A percentile compares a stretch with the other conserved stretches of the same genome.
Conservation (phyloP, 2,113 vertebrate species). For the Pelecanoides urinatrix region DNA sequence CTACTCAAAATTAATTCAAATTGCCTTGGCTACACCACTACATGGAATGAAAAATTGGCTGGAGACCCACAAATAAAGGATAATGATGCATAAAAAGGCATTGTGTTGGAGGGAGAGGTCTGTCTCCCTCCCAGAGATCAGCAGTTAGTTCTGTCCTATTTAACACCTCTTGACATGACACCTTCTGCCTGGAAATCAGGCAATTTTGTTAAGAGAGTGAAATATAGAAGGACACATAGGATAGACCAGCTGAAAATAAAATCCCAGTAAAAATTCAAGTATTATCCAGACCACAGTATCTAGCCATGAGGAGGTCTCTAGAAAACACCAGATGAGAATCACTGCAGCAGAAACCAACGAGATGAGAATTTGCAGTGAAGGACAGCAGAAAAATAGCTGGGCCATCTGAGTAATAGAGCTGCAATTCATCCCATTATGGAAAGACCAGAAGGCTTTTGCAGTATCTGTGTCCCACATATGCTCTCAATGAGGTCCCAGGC, state of each 20-base stretch:
- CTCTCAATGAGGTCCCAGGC: not conserved
- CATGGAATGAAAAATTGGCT: constrained; percentile 23
- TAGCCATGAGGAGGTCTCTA: not conserved
- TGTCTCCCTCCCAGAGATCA: not conserved
- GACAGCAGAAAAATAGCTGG: not conserved
- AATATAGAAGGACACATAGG: not conserved
- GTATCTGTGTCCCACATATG: not conserved
- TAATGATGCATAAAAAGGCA: constrained; percentile 30
- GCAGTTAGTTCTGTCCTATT: not conserved
- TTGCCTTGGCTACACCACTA: constrained; percentile 21
- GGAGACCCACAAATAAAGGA: constrained; percentile 42
- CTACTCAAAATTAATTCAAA: constrained; percentile 46
- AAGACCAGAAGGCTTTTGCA: not conserved
- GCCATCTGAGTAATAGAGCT: not conserved
- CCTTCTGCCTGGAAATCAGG: not conserved
- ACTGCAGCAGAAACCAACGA: not conserved
- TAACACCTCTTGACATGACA: not conserved
- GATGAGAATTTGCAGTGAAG: not conserved
- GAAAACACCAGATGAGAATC: not conserved
- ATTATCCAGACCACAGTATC: not conserved
- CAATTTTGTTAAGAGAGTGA: not conserved
- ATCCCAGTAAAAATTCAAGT: not conserved
- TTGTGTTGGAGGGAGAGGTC: not conserved
- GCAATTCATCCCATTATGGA: not conserved
- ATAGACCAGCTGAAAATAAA: not conserved